Base-by-base conservation (phyloP, 2,113 vertebrate species). In the Acrocephalus kingi region DNA sequence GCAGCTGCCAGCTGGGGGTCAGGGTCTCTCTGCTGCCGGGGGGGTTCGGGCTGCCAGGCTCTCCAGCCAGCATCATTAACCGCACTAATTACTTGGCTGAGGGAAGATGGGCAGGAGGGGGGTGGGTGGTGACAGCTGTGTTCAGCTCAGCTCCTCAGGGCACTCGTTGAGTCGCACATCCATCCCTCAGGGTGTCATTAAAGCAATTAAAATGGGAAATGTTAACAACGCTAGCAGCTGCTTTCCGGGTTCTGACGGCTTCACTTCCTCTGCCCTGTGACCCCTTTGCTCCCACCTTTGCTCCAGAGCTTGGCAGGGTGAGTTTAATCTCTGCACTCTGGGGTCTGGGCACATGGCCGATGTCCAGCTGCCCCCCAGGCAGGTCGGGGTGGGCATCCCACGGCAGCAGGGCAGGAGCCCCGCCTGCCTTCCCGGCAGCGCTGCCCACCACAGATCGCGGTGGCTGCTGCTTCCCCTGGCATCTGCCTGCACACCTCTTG, bases 181-280 rank as follows among this genome's bases (percentile, higher is more conserved):
- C 48, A 58, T 67, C 75, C 93, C 91, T 96, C 82, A 76, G 95
- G 88, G 93, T 15, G 23, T 94, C 90, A 73, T 96, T 95, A 91
- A 74, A 58, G 48, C 93, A 94, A 96, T 97, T 96, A 96, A 90
- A 87, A 95, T 55, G 81, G 82, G 89, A 91, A 87, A 81, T 82
- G 84, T 95, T 87, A 96, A 93, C 87, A 84, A 89, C 2, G 1
- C 54, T 66, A 82, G 77, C 54, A 27, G 72, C 85, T 76, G 90
- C 72, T 94, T 85, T 66, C 90, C 3, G 33, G 63, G 13, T 79
- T 58, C 78, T 89, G 55, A 24, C 7, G 21, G 54, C 63, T 89
- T 95, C 66, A 23, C 49, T 96, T 80, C 89, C 71, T 59, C 69
- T 83, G 49, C 41, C 80, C 62, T 0, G 7, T 30, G 84, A 28